Evolutionary conservation across 2,888 invertebrate species (phyloP), one percentile per base, ranked within the genome.

Genomic region (Thecophora atra): DNA sequence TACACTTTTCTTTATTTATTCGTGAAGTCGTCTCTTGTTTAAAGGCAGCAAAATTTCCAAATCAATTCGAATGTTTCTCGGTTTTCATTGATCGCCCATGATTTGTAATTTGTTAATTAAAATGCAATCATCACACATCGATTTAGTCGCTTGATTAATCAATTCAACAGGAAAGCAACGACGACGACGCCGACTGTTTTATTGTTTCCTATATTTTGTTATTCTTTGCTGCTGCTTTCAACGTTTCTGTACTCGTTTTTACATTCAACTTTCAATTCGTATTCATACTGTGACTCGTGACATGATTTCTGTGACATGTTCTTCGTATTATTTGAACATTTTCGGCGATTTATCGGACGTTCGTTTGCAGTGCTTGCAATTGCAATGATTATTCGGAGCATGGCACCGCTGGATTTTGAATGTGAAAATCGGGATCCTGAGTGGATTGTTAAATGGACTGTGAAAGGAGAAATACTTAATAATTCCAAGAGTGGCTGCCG

Each of bases 21-120:
- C 5, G 4, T 58, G 13, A 15, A 58, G 24, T 28, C 37, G 6
- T 37, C 2, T 37, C 11, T 26, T 58, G 5, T 24, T 26, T 17
- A 8, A 17, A 17, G 47, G n/a, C 5, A 47, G 5, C 17, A 37
- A n/a, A 47, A 47, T 47, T 47, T 37, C 15, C 54, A 58, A 58
- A 8, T 54, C 54, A n/a, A 37, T 42, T 64, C 44, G 47, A 58
- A 21, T 64, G n/a, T 15, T 24, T 64, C 44, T 19, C 24, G 26
- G 21, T 44, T 47, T 24, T 42, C 52, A 28, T 69, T 62, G 73
- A 73, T 74, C 68, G 68, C 75, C 81, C 82, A 81, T 82, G 82
- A 80, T 82, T 81, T 81, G 82, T 83, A 83, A 83, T 83, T 81
- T 80, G 78, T 78, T 79, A 81, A 83, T 83, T 83, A 83, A 83